phyloP scores from a whole-genome alignment of 2,888 invertebrate genomes.

The Ypsolopha sequella region DNA sequence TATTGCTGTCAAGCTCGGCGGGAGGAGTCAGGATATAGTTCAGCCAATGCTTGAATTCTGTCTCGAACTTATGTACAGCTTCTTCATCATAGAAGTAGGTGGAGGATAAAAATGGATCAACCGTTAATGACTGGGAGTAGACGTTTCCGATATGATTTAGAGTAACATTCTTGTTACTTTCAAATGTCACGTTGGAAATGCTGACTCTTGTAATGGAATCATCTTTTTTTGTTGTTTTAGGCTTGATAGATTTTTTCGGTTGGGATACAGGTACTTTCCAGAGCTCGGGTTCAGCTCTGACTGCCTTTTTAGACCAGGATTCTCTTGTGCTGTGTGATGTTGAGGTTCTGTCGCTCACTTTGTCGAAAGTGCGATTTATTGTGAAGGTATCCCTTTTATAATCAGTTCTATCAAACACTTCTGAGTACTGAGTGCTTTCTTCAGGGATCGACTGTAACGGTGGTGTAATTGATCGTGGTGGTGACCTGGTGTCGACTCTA shows the following conservation, averaged over 20 bases:
- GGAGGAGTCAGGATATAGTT: constrained; percentile 84
- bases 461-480: constrained; percentile 47
- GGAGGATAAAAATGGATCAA: constrained; percentile 76
- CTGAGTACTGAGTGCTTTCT: constrained; percentile 48
- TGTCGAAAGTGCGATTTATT: constrained; percentile 55
- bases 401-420: constrained; percentile 35
- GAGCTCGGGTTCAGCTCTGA: constrained; percentile 42
- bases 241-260: constrained; percentile 31
- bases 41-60: constrained; percentile 82
- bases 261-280: constrained; percentile 46
- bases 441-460: constrained; percentile 62
- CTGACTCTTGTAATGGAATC: constrained; percentile 23
- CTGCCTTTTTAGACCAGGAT: constrained; percentile 51
- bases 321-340: constrained; percentile 25
- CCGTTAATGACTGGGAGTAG: constrained; percentile 62
- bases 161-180: constrained; percentile 48
- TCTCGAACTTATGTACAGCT: constrained; percentile 77
- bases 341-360: constrained; percentile 22
- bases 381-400: constrained; percentile 47
- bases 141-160: constrained; percentile 48
- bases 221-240: constrained; percentile 26
- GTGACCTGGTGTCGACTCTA: constrained; percentile 33
- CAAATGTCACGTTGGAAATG: constrained; percentile 29
- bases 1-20: constrained; percentile 74
- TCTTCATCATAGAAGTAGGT: constrained; percentile 77